A percentile compares a stretch with the other conserved stretches of the same genome.
phyloP scores from a whole-genome alignment of 2,888 invertebrate genomes.

The Leptothorax acervorum region DNA sequence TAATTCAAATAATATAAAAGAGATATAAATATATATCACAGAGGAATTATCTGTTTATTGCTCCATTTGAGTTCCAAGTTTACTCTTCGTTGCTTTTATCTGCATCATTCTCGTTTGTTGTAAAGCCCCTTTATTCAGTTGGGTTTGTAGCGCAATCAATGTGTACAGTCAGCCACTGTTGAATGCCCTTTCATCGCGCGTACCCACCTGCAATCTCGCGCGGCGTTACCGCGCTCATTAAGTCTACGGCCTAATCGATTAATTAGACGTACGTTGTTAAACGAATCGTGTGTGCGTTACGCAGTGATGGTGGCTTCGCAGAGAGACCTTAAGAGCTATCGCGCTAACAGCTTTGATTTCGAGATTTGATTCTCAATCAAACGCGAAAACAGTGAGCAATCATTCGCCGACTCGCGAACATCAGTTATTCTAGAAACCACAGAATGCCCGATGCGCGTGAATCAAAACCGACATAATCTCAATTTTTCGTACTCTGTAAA shows the following conservation, averaged over 20 bases:
- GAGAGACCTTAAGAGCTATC: conserved; percentile 53
- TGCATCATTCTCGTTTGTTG: not conserved
- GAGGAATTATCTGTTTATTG: not conserved
- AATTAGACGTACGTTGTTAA: conserved; percentile 55
- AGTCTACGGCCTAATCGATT: conserved; percentile 54
- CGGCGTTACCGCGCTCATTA: conserved; percentile 48
- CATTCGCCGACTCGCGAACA: conserved; percentile 35
- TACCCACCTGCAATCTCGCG: conserved; percentile 39
- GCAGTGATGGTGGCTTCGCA: conserved; percentile 45
- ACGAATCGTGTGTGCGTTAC: conserved; percentile 52
- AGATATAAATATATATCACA: not conserved
- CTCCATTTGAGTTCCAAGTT: not conserved
- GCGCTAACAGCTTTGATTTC: conserved; percentile 46
- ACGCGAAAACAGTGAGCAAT: conserved; percentile 53
- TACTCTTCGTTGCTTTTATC: conserved; percentile 13
- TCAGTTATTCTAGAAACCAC: conserved; percentile 29
- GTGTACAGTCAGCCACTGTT: conserved; percentile 40
- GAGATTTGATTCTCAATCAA: conserved; percentile 51
- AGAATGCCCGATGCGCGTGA: not conserved
- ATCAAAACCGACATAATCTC: conserved; percentile 51
- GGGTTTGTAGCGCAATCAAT: conserved; percentile 22
- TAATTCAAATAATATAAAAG: not conserved
- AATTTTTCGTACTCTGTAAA: not conserved
- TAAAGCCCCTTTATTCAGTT: conserved; percentile 30
- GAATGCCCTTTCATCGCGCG: conserved; percentile 46